Evolutionary conservation across 1,140 invertebrate genomes (phyloP).

Genomic region (Alviniconcha marisindica): DNA sequence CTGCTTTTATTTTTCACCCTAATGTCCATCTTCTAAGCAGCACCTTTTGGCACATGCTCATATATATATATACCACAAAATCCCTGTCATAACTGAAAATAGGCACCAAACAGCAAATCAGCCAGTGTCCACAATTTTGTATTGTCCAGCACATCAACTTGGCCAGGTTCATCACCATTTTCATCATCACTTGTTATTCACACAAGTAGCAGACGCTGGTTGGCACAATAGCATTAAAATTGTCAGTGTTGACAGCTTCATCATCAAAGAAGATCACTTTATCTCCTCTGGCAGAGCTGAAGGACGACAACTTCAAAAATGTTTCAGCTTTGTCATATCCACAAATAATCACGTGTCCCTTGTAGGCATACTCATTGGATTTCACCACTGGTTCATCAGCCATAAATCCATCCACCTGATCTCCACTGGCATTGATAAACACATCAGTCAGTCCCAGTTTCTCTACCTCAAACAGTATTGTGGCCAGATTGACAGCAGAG

Average conservation of each 20-base stretch:
- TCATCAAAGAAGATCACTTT: constrained; percentile 29
- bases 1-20: too few relatives aligned
- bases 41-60: too few relatives aligned
- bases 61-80: too few relatives aligned
- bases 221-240: constrained; percentile 12
- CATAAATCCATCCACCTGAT: background rate
- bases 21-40: too few relatives aligned
- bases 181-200: background rate
- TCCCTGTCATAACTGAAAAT: too few relatives aligned
- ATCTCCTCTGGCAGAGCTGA: background rate
- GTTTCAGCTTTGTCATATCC: constrained; percentile 27
- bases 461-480: background rate
- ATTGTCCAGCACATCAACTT: too few relatives aligned
- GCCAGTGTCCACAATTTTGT: too few relatives aligned
- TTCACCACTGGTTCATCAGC: background rate
- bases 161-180: too few relatives aligned
- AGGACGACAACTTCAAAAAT: constrained; percentile 1
- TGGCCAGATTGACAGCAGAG: background rate
- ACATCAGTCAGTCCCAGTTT: constrained; percentile 9
- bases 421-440: background rate
- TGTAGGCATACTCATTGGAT: background rate
- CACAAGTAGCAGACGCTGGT: constrained; percentile 5
- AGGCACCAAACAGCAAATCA: too few relatives aligned
- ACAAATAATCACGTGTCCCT: constrained; percentile 16
- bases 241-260: background rate